Base-by-base conservation (phyloP, 2,888 invertebrate species). In the Sturmia bella region DNA sequence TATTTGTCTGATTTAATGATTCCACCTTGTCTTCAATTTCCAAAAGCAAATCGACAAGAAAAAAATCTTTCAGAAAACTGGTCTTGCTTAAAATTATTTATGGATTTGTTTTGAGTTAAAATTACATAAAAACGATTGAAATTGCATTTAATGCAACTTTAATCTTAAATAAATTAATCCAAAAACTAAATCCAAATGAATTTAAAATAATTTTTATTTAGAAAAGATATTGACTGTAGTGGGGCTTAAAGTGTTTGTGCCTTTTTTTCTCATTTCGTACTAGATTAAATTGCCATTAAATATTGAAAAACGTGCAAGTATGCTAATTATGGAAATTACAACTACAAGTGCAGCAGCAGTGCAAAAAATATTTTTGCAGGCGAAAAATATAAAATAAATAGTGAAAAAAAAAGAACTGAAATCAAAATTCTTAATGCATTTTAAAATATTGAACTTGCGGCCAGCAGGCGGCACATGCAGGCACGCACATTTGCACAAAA, bases 291-390 rank as follows among this genome's bases (percentile, higher is more conserved):
- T 12, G 54, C 45, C 76, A 76, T 77, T 70, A 48, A 63, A 77
- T 77, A 56, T 56, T 54, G 41, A 41, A 74, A 78, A 74, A 74
- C 74, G 78, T 82, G 77, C 52, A 70, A 48, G 45, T 66, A 78
- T 82, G 69, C 59, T 82, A 78, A 82, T 82, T 77, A 82, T 78
- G 41, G 52, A 64, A 66, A 78, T 74, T 73, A 77, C 64, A 66
- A 70, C 70, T 61, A 54, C 24, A 39, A n/a, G 13, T 37, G 17
- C 7, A 1, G 11, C 21, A 69, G 6, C n/a, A 39, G 1, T 48
- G 50, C 11, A 19, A 37, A 17, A 48, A n/a, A 57, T 2, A 63
- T 13, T 32, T 32, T 7, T 7, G 32, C 7, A 32, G 2, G 32
- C 39, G n/a, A n/a, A n/a, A 50, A 7, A 37, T 24, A 24, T 11